These are phyloP conservation scores for Gortyna flavago DNA, from an alignment of 2,888 invertebrate genomes.

Conservation along the genomic window DNA sequence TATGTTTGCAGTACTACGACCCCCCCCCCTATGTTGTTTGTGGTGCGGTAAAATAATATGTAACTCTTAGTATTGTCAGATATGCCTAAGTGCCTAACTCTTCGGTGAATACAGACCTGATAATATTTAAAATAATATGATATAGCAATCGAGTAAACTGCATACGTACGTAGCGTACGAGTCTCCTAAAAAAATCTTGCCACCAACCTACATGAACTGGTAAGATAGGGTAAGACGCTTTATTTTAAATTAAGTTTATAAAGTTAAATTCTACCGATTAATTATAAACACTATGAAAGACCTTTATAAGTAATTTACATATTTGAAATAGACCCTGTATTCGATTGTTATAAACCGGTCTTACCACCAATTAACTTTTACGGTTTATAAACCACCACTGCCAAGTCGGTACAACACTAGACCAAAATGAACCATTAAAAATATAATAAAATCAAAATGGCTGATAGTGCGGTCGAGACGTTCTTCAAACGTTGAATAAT, in stretches of 20 bases:
- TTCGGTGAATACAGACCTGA: background rate
- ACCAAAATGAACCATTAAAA: background rate
- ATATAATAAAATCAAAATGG: no score
- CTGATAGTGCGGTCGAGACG: background rate
- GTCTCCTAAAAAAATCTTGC: background rate
- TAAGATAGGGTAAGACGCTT: background rate
- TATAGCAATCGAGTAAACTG: background rate
- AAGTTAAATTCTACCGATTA: background rate
- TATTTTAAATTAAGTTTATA: background rate
- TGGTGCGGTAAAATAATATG: conserved; percentile 8
- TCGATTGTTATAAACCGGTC: background rate
- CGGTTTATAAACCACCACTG: background rate
- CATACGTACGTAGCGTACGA: background rate
- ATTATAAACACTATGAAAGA: background rate
- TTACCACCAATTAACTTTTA: background rate
- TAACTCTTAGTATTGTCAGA: background rate
- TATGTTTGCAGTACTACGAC: background rate
- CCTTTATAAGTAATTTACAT: background rate
- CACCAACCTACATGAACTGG: background rate
- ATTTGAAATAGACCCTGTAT: background rate
- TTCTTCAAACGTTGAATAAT: background rate
- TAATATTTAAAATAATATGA: background rate
- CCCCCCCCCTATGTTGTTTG: background rate
- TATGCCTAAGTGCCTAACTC: no score
- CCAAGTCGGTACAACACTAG: background rate